Conservation (phyloP, 2,888 invertebrate species). For the Dioctria linearis region DNA sequence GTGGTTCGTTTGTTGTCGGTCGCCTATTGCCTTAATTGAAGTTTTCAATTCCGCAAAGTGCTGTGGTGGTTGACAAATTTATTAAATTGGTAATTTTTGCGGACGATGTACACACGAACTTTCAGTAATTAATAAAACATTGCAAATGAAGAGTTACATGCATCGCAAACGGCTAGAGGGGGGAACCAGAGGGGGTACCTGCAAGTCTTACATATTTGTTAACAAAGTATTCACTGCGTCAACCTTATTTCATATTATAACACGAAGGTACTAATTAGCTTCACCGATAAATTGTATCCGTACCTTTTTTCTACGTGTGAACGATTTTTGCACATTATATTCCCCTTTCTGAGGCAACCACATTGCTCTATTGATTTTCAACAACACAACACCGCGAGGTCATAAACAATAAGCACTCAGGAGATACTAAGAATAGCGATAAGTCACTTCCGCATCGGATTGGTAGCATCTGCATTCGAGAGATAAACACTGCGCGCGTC, state of each 20-base stretch:
- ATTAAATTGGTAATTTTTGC: neutral
- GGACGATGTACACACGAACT: neutral
- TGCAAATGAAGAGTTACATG: too few species aligned
- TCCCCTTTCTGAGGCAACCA: conserved; percentile 69
- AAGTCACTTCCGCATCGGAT: conserved; percentile 31
- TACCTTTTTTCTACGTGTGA: conserved; percentile 69
- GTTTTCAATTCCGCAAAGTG: neutral
- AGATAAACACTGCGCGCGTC: too few species aligned
- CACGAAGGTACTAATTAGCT: too few species aligned
- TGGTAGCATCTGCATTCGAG: neutral
- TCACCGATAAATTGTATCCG: neutral
- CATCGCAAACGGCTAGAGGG: too few species aligned
- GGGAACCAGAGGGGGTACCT: too few species aligned
- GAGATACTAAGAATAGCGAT: neutral
- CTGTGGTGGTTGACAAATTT: neutral
- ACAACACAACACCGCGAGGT: neutral
- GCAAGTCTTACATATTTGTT: too few species aligned
- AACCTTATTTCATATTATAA: too few species aligned
- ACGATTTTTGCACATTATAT: conserved; percentile 69
- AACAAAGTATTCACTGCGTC: too few species aligned
- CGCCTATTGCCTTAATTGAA: neutral
- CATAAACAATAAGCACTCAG: conserved; percentile 8
- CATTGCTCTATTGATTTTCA: conserved; percentile 43
- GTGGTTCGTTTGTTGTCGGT: neutral
- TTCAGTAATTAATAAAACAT: neutral